Conservation (phyloP, 2,797 vertebrate species). For the Petrocephalus schoutedeni region DNA sequence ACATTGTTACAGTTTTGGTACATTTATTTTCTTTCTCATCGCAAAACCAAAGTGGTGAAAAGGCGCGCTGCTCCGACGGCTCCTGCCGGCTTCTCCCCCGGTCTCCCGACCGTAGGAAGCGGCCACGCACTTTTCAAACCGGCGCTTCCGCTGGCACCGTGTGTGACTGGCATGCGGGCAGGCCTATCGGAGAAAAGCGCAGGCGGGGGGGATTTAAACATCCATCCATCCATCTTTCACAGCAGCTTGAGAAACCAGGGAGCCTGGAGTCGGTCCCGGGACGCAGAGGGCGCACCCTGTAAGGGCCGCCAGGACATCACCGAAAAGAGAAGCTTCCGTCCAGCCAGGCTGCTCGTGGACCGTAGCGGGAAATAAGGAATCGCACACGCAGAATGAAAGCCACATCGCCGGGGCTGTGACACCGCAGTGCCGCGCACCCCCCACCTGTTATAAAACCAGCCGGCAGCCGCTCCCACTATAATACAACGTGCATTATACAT, state of each 20-base stretch:
- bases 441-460: neutral
- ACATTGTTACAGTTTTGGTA: constrained; percentile 49
- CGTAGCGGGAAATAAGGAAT: neutral
- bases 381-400: neutral
- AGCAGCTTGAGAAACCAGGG: neutral
- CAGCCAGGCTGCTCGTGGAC: neutral
- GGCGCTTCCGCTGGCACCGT: neutral
- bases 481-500: neutral
- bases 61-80: constrained; percentile 35
- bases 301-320: neutral
- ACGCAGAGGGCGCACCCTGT: neutral
- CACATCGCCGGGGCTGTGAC: neutral
- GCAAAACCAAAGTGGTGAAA: constrained; percentile 55
- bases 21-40: constrained; percentile 47
- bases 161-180: neutral
- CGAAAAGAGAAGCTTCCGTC: neutral
- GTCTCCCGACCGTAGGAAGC: constrained; percentile 36
- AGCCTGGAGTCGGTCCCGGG: neutral
- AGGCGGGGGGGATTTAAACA: neutral
- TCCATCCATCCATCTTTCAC: neutral
- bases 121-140: constrained; percentile 3
- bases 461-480: neutral
- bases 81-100: constrained; percentile 27
- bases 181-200: neutral
- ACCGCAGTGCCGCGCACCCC: neutral